Base-by-base conservation (phyloP, 2,113 vertebrate species). In the Carassius carassius region DNA sequence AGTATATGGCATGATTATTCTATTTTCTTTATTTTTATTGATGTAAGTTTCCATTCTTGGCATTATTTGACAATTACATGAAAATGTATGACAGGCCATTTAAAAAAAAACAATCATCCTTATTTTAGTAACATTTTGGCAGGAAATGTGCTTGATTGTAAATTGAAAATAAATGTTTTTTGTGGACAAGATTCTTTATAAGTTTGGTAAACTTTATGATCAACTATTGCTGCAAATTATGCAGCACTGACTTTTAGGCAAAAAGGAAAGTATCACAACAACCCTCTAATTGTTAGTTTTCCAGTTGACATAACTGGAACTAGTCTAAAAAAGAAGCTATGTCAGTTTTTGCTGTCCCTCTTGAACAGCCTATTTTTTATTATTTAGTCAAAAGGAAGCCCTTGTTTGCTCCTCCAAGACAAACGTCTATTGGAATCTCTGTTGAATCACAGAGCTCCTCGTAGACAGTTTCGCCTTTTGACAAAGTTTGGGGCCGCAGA, bases 361-460 rank as follows among this genome's bases (percentile, higher is more conserved):
- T 74, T 74, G 78, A 86, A 85, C 73, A 82, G 54, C 19, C 85
- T 84, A 82, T 86, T 87, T 89, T 84, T 90, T 77, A 92, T 92
- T 92, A 91, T 92, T 85, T 87, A 91, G 92, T 93, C 90, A 89
- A 91, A 94, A 92, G 79, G 87, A 91, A 93, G 88, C 89, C 88
- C 85, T 90, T 93, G 91, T 91, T 88, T 86, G 72, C 86, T 87
- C 74, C 83, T 86, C 83, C 77, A 81, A 91, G 89, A 91, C 91
- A 86, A 90, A 89, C 88, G 88, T 88, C 60, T 89, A 85, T 86
- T 88, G 90, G 86, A 90, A 89, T 88, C 81, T 88, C 79, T 90
- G 93, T 82, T 91, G 92, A 93, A 93, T 93, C 93, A 94, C 91
- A 93, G 94, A 95, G 94, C 93, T 93, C 92, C 92, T 91, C 90